These are phyloP conservation scores for Lanistes nyassanus DNA, from an alignment of 1,140 invertebrate species.

Conservation along the genomic window DNA sequence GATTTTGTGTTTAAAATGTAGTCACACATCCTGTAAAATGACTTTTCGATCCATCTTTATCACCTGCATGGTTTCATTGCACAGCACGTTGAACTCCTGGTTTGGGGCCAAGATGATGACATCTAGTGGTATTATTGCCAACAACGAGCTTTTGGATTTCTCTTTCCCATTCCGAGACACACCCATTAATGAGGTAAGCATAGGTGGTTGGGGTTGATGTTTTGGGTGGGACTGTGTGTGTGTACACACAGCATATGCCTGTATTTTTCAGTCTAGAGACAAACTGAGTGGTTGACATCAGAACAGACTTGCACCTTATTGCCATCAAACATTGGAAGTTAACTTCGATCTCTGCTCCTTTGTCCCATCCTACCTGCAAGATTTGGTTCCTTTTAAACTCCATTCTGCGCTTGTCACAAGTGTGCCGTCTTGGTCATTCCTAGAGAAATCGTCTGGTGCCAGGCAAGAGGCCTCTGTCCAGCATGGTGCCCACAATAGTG, in stretches of 20 bases:
- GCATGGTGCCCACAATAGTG: constrained; percentile 46
- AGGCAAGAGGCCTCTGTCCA: constrained; percentile 48
- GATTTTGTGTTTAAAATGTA: neutral
- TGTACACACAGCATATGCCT: neutral
- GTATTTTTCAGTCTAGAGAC: neutral
- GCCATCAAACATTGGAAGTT: neutral
- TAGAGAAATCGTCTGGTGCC: constrained; percentile 45
- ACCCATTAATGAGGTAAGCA: constrained; percentile 25
- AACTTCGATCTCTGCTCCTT: constrained; percentile 6
- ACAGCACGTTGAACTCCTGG: constrained; percentile 68
- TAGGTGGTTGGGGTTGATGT: neutral
- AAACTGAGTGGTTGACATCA: neutral
- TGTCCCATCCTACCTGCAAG: neutral
- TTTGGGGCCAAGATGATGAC: constrained; percentile 71
- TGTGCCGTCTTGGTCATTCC: constrained; percentile 12
- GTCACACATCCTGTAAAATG: neutral
- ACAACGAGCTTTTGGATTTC: constrained; percentile 96
- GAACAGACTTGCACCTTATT: neutral
- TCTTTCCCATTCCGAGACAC: constrained; percentile 50
- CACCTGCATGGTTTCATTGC: constrained; percentile 13
- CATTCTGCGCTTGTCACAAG: too few species aligned
- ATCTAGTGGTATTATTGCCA: constrained; percentile 87
- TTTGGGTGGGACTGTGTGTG: neutral
- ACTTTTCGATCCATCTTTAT: too few species aligned
- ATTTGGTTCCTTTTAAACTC: too few species aligned